These are phyloP conservation scores for Tautogolabrus adspersus DNA, from an alignment of 2,113 vertebrate species.

Conservation along the genomic window DNA sequence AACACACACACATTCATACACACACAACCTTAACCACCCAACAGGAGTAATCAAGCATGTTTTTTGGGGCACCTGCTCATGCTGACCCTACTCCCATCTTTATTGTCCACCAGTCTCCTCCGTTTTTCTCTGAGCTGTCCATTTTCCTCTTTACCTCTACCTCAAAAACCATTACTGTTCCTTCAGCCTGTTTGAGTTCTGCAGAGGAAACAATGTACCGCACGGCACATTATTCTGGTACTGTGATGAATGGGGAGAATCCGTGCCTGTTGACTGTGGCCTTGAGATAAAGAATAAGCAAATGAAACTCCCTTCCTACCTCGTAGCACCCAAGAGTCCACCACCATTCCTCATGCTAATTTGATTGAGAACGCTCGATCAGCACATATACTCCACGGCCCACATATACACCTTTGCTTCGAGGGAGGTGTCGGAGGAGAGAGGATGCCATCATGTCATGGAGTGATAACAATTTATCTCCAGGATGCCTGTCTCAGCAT, in stretches of 20 bases:
- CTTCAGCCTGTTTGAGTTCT: constrained; percentile 47
- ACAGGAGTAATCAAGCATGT: constrained; percentile 19
- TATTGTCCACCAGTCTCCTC: constrained; percentile 23
- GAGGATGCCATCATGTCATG: constrained; percentile 49
- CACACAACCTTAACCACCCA: constrained; percentile 1
- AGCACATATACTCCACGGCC: constrained; percentile 59
- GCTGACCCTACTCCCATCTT: constrained; percentile 23
- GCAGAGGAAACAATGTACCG: constrained; percentile 64
- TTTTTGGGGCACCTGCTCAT: constrained; percentile 2
- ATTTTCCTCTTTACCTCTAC: constrained; percentile 30
- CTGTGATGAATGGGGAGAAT: constrained; percentile 75
- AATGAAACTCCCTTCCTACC: constrained; percentile 72
- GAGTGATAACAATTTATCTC: constrained; percentile 75
- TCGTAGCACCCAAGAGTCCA: constrained; percentile 53
- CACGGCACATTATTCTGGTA: constrained; percentile 63
- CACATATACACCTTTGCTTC: constrained; percentile 59
- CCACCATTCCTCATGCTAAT: constrained; percentile 76
- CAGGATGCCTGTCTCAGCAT: constrained; percentile 64
- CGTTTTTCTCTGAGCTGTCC: constrained; percentile 25
- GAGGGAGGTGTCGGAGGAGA: constrained; percentile 39
- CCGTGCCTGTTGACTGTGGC: constrained; percentile 66
- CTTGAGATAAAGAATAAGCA: constrained; percentile 81
- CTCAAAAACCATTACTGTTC: constrained; percentile 43
- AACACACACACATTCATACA: neutral
- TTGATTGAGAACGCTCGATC: constrained; percentile 77